phyloP scores from a whole-genome alignment of 2,888 invertebrate species.

The Sarcophaga carnaria region DNA sequence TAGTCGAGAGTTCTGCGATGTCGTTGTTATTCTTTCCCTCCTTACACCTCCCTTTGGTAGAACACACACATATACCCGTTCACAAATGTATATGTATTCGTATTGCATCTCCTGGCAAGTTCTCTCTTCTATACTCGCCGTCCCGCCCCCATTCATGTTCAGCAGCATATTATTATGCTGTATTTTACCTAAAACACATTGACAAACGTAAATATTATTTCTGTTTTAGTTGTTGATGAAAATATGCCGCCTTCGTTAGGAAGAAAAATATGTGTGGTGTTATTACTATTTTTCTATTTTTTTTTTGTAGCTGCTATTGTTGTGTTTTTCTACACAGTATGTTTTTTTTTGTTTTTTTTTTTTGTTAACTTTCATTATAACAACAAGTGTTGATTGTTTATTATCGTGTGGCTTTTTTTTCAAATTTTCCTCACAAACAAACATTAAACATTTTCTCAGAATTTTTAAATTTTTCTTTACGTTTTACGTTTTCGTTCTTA shows the following conservation, averaged over 20 bases:
- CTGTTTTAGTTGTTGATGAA: too few relatives aligned
- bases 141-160: too few relatives aligned
- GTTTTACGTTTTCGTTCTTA: too few relatives aligned
- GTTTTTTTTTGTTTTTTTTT: background rate
- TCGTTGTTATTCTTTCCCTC: background rate
- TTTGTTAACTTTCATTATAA: slow-evolving; percentile 21
- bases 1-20: slow-evolving; percentile 13
- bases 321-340: background rate
- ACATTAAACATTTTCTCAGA: too few relatives aligned
- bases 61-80: background rate
- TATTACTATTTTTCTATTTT: background rate
- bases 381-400: slow-evolving; percentile 68
- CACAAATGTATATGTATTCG: too few relatives aligned
- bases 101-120: too few relatives aligned
- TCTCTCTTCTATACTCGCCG: too few relatives aligned
- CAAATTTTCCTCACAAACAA: background rate
- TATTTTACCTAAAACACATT: too few relatives aligned
- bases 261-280: too few relatives aligned
- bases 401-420: slow-evolving; percentile 34
- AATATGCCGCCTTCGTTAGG: too few relatives aligned
- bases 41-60: background rate
- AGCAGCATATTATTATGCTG: too few relatives aligned
- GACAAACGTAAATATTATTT: too few relatives aligned
- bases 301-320: slow-evolving; percentile 13
- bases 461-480: background rate